Evolutionary conservation across 2,113 vertebrate genomes (phyloP), one percentile per base, ranked within the genome.

Genomic region (Chloebia gouldiae): DNA sequence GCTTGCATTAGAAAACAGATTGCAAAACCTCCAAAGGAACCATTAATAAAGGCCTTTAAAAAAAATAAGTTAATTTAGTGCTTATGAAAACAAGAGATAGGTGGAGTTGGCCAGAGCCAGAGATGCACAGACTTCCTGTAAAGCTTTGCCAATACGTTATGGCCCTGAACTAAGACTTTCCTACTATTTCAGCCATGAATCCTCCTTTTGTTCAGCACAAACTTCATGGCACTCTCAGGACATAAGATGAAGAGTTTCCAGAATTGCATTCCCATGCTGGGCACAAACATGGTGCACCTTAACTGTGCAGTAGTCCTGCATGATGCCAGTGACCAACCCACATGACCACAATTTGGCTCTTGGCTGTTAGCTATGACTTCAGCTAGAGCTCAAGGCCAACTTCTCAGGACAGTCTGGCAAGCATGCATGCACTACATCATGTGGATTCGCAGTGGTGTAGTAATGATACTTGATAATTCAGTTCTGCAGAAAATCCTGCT

Each of bases 1-100:
- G 84, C 73, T 88, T 91, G n/a, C 80, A 78, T 96, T 95, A 95
- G 92, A 96, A 64, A 94, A 92, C 80, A 91, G 81, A 87, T 35
- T 92, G 65, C 61, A 92, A 92, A 90, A 72, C 44, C 49, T 85
- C 88, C 85, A 75, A 45, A 75, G 30, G 45, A 96, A 73, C 61
- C 59, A 47, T 72, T 87, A 77, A 93, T 88, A 72, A 95, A 68
- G 57, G 57, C 20, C 68, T 91, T 91, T 94, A 23, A 86, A 75
- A 93, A 92, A 85, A 92, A 49, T 56, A 81, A 86, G 23, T 88
- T 7, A 89, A 88, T 94, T 79, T 94, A 73, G 30, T 71, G 60
- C 56, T 90, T 90, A 73, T 54, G 69, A 89, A 95, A 85, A 80
- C 37, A 81, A 50, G 33, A 80, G 37, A 71, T 31, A 1, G 9